phyloP scores from a whole-genome alignment of 2,888 invertebrate species.

The Acanthosoma haemorrhoidale region DNA sequence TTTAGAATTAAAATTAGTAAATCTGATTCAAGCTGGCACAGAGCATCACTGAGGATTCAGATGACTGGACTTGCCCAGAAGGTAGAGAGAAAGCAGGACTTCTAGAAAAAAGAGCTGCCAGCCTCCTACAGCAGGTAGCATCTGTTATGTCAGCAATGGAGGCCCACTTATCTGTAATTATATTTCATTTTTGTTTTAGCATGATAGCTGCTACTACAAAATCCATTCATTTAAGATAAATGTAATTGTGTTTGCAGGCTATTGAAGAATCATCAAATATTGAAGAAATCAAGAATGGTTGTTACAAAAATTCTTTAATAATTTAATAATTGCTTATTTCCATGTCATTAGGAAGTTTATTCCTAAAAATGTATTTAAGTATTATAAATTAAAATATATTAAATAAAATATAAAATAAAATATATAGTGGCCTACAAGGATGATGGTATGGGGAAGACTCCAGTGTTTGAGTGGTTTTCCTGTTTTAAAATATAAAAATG shows the following conservation, averaged over 20 bases:
- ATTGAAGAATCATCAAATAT: neutral
- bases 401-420: too few relatives aligned
- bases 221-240: too few relatives aligned
- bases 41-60: slow-evolving; percentile 26
- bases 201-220: too few relatives aligned
- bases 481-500: too few relatives aligned
- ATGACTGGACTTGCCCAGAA: slow-evolving; percentile 10
- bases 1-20: neutral
- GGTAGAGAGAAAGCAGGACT: slow-evolving; percentile 19
- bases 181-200: too few relatives aligned
- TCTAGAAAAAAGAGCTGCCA: neutral
- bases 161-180: neutral
- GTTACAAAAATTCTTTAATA: neutral
- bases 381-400: too few relatives aligned
- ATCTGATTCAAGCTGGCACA: neutral
- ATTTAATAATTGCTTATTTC: too few relatives aligned
- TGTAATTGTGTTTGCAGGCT: neutral
- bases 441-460: too few relatives aligned
- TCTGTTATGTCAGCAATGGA: slow-evolving; percentile 25
- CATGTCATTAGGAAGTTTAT: too few relatives aligned
- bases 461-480: too few relatives aligned
- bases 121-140: slow-evolving; percentile 22
- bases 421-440: too few relatives aligned
- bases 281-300: neutral
- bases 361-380: too few relatives aligned